A percentile compares a stretch with the other conserved stretches of the same genome.
Evolutionary conservation across 2,888 invertebrate species (phyloP).

Genomic region (Notocelia uddmanniana): DNA sequence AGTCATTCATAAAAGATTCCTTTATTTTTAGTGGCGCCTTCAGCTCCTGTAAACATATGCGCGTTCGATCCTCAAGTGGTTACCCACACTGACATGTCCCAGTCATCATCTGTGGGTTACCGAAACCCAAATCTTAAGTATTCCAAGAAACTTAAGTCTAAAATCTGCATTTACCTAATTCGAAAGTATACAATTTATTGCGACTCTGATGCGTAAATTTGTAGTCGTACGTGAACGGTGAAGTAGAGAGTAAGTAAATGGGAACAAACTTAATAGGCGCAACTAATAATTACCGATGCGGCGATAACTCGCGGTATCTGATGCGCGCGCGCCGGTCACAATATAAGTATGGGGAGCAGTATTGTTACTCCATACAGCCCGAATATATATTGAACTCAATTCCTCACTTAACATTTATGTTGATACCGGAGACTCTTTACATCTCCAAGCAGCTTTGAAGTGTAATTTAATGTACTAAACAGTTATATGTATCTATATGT

Average conservation of each 20-base stretch:
- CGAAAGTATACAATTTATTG: not conserved
- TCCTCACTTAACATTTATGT: not conserved
- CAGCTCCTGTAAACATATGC: not conserved
- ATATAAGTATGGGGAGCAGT: not conserved
- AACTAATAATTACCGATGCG: slow-evolving; percentile 32
- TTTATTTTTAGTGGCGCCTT: not conserved
- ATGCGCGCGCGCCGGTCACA: slow-evolving; percentile 18
- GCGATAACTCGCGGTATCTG: slow-evolving; percentile 34
- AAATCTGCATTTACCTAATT: not conserved
- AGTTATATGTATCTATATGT: too few species aligned
- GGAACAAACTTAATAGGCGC: slow-evolving; percentile 40
- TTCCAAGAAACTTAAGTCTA: too few species aligned
- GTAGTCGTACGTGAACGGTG: not conserved
- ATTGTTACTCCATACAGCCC: not conserved
- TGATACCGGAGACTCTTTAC: too few species aligned
- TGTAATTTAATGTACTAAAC: too few species aligned
- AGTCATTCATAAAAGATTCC: not conserved
- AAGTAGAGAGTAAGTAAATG: slow-evolving; percentile 28
- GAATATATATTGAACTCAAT: not conserved
- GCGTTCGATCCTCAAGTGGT: not conserved
- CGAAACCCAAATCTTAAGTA: not conserved
- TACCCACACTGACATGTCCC: not conserved
- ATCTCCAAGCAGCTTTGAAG: too few species aligned
- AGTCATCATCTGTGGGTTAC: not conserved
- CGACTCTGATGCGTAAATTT: not conserved